Conservation (phyloP, 1,140 invertebrate genomes). For the Apis dorsata region DNA sequence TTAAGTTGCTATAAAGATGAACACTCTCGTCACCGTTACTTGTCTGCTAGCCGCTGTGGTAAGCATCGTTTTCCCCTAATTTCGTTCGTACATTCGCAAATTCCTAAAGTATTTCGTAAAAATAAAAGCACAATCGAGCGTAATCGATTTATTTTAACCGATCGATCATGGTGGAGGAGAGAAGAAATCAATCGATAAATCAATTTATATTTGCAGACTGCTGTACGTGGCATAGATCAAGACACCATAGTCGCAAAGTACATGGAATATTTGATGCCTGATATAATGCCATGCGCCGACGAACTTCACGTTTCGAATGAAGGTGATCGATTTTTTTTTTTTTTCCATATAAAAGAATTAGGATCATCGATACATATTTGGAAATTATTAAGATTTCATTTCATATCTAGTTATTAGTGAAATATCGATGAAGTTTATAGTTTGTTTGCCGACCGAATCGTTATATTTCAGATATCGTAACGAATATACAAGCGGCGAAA, state of each 20-base stretch:
- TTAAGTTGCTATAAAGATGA: constrained; percentile 3
- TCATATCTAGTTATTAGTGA: background rate
- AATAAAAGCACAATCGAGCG: too few relatives aligned
- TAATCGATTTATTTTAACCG: too few relatives aligned
- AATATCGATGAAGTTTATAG: background rate
- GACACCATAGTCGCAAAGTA: constrained; percentile 11
- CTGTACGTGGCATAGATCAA: constrained; percentile 16
- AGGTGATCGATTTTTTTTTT: background rate
- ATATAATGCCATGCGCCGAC: constrained; percentile 20
- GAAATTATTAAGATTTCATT: background rate
- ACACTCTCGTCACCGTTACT: background rate
- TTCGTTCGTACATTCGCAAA: too few relatives aligned
- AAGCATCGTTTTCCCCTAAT: background rate
- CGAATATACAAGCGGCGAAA: background rate
- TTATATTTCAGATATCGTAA: background rate
- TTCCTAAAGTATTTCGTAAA: background rate
- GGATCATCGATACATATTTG: too few relatives aligned
- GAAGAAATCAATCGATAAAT: background rate
- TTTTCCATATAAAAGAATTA: too few relatives aligned
- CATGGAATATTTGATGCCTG: constrained; percentile 36
- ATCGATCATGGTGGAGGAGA: too few relatives aligned
- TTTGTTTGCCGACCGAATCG: too few relatives aligned
- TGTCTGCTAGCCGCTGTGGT: constrained; percentile 15
- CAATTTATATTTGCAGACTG: background rate
- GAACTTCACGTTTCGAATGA: background rate